A percentile compares a stretch with the other conserved stretches of the same genome.
phyloP scores from a whole-genome alignment of 2,888 invertebrate species.

The Ectemnius lituratus region DNA sequence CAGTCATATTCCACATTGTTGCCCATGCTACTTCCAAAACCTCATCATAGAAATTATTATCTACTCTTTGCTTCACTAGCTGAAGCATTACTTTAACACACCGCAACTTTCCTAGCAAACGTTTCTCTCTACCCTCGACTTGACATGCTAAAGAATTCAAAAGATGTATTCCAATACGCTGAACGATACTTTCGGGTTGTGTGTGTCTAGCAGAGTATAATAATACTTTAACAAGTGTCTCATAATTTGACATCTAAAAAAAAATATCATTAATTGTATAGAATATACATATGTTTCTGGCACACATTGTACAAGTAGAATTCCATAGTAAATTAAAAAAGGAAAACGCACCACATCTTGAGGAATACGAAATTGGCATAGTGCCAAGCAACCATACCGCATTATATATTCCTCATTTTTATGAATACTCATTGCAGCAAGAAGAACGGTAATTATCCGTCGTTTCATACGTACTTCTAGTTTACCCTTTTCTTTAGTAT shows the following conservation, averaged over 20 bases:
- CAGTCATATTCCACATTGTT: constrained; percentile 99
- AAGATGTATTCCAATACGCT: constrained; percentile 95
- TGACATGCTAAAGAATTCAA: constrained; percentile 97
- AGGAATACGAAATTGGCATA: constrained; percentile 97
- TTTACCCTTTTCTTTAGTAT: constrained; percentile 88
- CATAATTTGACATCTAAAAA: constrained; percentile 91
- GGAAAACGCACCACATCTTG: constrained; percentile 89
- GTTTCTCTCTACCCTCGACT: constrained; percentile 95
- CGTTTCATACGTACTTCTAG: constrained; percentile 87
- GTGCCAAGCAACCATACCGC: constrained; percentile 95
- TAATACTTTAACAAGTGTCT: constrained; percentile 89
- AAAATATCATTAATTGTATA: constrained; percentile 7
- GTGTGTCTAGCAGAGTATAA: constrained; percentile 89
- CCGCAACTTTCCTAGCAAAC: constrained; percentile 92
- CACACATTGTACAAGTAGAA: not conserved
- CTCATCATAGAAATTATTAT: constrained; percentile 91
- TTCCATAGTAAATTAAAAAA: not conserved
- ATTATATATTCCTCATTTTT: constrained; percentile 94
- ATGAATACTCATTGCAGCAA: constrained; percentile 94
- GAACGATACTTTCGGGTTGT: constrained; percentile 94
- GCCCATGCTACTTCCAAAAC: constrained; percentile 99
- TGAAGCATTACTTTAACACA: constrained; percentile 92
- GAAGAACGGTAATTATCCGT: constrained; percentile 88
- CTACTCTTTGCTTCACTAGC: constrained; percentile 90
- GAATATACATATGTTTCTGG: constrained; percentile 5